A percentile compares a stretch with the other conserved stretches of the same genome.
phyloP scores from a whole-genome alignment of 2,113 vertebrate species.

The Brachypodius melanocephalos region DNA sequence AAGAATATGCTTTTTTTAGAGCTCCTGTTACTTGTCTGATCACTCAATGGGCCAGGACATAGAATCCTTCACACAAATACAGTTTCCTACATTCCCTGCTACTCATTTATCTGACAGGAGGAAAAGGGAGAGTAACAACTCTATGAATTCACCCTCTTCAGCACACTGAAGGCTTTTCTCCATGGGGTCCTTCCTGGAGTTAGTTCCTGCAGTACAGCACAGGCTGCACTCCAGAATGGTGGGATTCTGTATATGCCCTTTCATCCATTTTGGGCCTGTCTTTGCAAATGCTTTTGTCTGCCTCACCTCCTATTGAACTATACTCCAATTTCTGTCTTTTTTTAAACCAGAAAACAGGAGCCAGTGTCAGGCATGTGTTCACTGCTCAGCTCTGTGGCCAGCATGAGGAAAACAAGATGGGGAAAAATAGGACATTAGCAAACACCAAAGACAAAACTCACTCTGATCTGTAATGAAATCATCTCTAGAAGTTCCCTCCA shows the following conservation, averaged over 20 bases:
- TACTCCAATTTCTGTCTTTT: neutral
- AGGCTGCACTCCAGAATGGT: neutral
- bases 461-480: neutral
- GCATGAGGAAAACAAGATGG: neutral
- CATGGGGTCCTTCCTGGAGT: neutral
- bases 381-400: neutral
- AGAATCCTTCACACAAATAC: neutral
- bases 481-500: neutral
- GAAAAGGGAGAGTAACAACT: neutral
- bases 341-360: neutral
- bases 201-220: neutral
- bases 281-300: neutral
- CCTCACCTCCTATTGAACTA: neutral
- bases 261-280: neutral
- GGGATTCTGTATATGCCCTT: neutral
- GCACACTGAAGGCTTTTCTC: neutral
- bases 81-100: neutral
- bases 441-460: neutral
- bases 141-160: neutral
- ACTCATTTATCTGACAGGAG: neutral
- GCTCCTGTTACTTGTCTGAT: constrained; percentile 8
- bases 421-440: accelerated
- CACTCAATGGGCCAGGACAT: neutral
- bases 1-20: constrained; percentile 28
- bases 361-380: neutral